Evolutionary conservation across 1,140 invertebrate genomes (phyloP), one percentile per base, ranked within the genome.

Genomic region (Lerema accius): DNA sequence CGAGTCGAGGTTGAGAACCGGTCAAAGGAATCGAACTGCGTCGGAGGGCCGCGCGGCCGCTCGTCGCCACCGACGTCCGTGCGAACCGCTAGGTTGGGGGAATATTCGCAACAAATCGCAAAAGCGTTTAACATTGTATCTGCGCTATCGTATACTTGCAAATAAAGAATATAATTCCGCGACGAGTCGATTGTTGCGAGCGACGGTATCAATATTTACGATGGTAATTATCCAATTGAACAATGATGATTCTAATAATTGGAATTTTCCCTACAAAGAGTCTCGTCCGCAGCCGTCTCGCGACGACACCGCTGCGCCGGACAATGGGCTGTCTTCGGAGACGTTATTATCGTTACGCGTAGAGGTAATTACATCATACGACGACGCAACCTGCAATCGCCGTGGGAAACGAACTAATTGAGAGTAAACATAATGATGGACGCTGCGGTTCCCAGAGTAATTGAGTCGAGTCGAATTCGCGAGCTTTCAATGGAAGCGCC

Each of bases 191-290:
- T 63, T 53, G 67, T 73, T 73, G 76, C 63, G 62, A 73, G 60
- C 58, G 53, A 67, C 69, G 66, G 66, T 71, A 84, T 84, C 78
- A 82, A 84, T 86, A 80, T 85, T 82, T 70, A 84, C 82, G 85
- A 86, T 86, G 60, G 70, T 74, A 77, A 86, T 84, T 84, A 82
- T 68, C 73, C 67, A 49, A 26, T 37, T 51, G 67, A 59, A 78
- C 80, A 82, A 85, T 80, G 71, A 82, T 76, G 76, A 68, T 56
- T 69, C 43, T 80, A 64, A 78, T 79, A 76, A 71, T 63, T 53
- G 71, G 69, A 68, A 63, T 74, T 60, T 76, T 71, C 64, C 59
- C 48, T 66, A 51, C 60, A 50, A 40, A 59, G 32, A 63, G 40
- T 37, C 46, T 50, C 23, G 28, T 35, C 26, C 39, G 32, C 45